phyloP scores from a whole-genome alignment of 2,113 vertebrate species.

The Antidorcas marsupialis region DNA sequence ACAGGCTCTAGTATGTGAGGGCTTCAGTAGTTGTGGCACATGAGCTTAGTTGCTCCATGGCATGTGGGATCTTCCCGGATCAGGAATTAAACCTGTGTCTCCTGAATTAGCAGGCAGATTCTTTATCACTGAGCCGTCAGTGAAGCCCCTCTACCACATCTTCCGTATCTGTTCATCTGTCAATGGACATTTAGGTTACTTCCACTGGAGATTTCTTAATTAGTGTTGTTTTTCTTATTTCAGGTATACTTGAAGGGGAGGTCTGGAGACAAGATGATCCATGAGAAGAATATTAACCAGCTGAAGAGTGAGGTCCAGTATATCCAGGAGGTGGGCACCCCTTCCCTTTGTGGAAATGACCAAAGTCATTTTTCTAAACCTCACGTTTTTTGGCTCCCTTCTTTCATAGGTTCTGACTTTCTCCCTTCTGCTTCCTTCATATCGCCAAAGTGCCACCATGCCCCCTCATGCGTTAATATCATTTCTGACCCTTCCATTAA shows the following conservation, averaged over 20 bases:
- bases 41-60: background rate
- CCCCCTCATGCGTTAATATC: background rate
- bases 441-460: background rate
- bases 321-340: constrained; percentile 78
- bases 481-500: background rate
- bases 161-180: background rate
- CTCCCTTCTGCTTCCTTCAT: background rate
- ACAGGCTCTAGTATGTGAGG: background rate
- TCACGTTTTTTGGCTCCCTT: background rate
- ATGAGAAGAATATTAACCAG: constrained; percentile 86
- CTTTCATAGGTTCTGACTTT: background rate
- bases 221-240: background rate
- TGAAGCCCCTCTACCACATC: background rate
- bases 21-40: background rate
- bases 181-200: background rate
- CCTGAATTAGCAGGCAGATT: background rate
- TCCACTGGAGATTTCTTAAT: background rate
- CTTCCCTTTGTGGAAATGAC: background rate
- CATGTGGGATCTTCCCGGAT: background rate
- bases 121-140: background rate
- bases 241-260: constrained; percentile 84
- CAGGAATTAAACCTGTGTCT: background rate
- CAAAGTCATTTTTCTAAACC: background rate
- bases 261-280: constrained; percentile 75
- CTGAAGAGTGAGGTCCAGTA: constrained; percentile 89